These are phyloP conservation scores for Thermophis baileyi DNA, from an alignment of 2,113 vertebrate species.

Conservation along the genomic window DNA sequence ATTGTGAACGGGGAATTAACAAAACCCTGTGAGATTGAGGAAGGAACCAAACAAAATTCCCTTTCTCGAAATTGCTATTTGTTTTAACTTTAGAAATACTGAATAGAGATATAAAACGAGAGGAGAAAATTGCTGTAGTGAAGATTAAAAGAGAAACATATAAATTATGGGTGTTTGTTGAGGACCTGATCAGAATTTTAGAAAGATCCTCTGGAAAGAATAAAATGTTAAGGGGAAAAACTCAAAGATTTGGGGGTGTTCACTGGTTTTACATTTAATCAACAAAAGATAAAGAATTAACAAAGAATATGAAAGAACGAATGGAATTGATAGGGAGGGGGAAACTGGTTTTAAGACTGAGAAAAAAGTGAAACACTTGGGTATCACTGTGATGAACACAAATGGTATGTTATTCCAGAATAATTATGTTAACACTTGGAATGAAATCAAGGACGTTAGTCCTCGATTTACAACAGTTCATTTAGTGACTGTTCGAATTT, in stretches of 20 bases:
- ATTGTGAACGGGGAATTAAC: not conserved
- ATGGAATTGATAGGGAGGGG: not conserved
- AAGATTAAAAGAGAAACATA: not conserved
- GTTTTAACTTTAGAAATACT: not conserved
- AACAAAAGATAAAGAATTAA: not conserved
- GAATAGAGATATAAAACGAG: not conserved
- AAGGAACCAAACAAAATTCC: not conserved
- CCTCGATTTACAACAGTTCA: not conserved
- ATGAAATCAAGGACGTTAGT: not conserved
- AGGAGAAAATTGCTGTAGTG: not conserved
- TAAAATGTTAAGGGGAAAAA: not conserved
- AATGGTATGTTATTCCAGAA: not conserved
- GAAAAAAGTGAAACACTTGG: not conserved
- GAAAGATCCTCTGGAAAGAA: not conserved
- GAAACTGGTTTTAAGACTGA: not conserved
- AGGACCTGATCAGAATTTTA: not conserved
- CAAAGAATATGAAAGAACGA: not conserved
- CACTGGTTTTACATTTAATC: not conserved
- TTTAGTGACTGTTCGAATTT: not conserved
- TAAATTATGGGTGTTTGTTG: not conserved
- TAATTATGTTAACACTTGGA: not conserved
- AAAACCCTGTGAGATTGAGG: not conserved
- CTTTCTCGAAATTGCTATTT: not conserved
- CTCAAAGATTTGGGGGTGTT: not conserved
- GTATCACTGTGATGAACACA: not conserved